Base-by-base conservation (phyloP, 2,113 vertebrate genomes). In the Amazona vittata region DNA sequence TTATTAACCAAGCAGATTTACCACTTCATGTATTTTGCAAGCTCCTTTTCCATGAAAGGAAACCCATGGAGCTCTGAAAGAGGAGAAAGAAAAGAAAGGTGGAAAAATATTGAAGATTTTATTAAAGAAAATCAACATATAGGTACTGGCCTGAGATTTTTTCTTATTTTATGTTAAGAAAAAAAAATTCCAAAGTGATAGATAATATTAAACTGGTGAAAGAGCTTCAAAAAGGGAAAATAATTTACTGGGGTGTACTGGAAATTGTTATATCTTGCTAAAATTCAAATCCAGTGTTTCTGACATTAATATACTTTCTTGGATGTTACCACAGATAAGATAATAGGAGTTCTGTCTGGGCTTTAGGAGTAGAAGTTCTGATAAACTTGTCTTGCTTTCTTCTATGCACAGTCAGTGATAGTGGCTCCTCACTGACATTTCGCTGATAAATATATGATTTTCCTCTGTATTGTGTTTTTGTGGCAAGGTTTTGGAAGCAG, bases 1-100 rank as follows among this genome's bases (percentile, higher is more conserved):
- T 33, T 86, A 73, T 86, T 95, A 96, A 95, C 75, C 55, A 94
- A 93, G 57, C 5, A 63, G 50, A 70, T 80, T 26, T 82, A 79
- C 35, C 60, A 49, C 0, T 89, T 78, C 69, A 57, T 80, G n/a
- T 67, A 37, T 63, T 91, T 95, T 94, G 43, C n/a, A 79, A 93
- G 71, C 21, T 28, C 15, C 18, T 52, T 78, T 71, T 93, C 33
- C 84, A 37, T 20, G 41, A 65, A 68, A 22, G 28, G 19, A n/a
- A 77, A 75, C 37, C 26, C 35, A 17, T 55, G 8, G 53, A 65
- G n/a, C 67, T 43, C 28, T 13, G 65, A 92, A 87, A n/a, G 3
- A 11, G 5, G 7, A 2, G 1, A 9, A 11, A 50, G 3, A 16
- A 43, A 10, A 4, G 1, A 14, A 44, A n/a, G 11, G 21, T n/a